These are phyloP conservation scores for Chiridota heheva DNA, from an alignment of 35 echinoderm and acorn worm species.

Conservation along the genomic window DNA sequence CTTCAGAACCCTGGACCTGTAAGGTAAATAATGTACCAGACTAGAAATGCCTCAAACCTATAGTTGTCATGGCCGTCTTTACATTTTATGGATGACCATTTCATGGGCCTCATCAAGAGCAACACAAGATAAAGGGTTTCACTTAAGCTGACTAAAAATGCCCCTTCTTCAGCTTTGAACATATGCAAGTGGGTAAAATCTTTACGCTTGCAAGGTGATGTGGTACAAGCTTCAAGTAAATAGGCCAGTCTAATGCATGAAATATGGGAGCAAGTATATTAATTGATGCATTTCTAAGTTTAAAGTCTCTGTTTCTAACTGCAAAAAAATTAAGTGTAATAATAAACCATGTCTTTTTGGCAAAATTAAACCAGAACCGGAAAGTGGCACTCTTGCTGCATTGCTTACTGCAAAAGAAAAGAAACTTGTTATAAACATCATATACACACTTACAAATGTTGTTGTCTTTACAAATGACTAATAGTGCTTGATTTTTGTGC, in stretches of 20 bases:
- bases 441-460: too few species aligned
- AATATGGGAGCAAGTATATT: slow-evolving; percentile 25
- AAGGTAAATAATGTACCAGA: slow-evolving; percentile 24
- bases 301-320: slow-evolving; percentile 11
- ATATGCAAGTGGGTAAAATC: not conserved
- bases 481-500: too few species aligned
- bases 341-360: slow-evolving; percentile 32
- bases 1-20: not conserved
- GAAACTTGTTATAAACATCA: too few species aligned
- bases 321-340: slow-evolving; percentile 11
- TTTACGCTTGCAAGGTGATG: not conserved
- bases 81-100: slow-evolving; percentile 27
- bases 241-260: slow-evolving; percentile 30
- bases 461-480: too few species aligned
- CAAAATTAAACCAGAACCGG: slow-evolving; percentile 13
- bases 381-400: not conserved
- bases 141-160: slow-evolving; percentile 13
- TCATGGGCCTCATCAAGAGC: slow-evolving; percentile 47
- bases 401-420: not conserved
- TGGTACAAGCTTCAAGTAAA: slow-evolving; percentile 5
- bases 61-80: not conserved
- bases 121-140: not conserved
- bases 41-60: not conserved
- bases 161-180: not conserved
- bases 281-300: slow-evolving; percentile 8